phyloP scores from a whole-genome alignment of 2,113 vertebrate species.

The sheep (Ovis aries) region DNA sequence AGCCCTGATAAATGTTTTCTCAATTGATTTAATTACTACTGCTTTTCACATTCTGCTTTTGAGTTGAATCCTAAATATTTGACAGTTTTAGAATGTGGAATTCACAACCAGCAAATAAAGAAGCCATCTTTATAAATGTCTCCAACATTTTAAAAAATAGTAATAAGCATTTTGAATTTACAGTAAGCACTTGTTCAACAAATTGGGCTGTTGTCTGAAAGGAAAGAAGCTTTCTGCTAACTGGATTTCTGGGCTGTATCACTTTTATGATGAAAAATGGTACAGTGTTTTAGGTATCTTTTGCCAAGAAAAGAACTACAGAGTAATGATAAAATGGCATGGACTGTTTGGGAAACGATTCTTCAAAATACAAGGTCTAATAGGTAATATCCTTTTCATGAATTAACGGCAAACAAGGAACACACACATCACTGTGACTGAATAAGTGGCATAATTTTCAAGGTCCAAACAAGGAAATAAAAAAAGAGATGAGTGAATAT shows the following conservation, averaged over 20 bases:
- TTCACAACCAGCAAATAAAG: constrained; percentile 47
- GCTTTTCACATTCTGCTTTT: constrained; percentile 44
- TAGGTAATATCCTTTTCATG: background rate
- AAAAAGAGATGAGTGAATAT: background rate
- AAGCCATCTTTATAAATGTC: background rate
- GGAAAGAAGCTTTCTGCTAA: constrained; percentile 37
- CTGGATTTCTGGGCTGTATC: constrained; percentile 52
- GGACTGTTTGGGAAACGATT: background rate
- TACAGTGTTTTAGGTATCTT: constrained; percentile 8
- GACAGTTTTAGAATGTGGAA: constrained; percentile 22
- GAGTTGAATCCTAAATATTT: constrained; percentile 40
- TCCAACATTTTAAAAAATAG: constrained; percentile 1
- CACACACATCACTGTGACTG: background rate
- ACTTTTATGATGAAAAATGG: constrained; percentile 41
- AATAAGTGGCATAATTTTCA: background rate
- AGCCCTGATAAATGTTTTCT: constrained; percentile 46
- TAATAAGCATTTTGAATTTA: constrained; percentile 34
- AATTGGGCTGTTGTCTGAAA: constrained; percentile 16
- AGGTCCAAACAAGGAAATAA: background rate
- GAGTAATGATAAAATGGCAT: background rate
- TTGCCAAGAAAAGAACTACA: constrained; percentile 1
- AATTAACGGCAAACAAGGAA: background rate
- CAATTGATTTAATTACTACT: constrained; percentile 48
- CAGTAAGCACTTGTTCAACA: constrained; percentile 35
- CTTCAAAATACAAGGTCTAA: background rate